Base-by-base conservation (phyloP, 2,113 vertebrate genomes). In the Alaudala cheleensis region DNA sequence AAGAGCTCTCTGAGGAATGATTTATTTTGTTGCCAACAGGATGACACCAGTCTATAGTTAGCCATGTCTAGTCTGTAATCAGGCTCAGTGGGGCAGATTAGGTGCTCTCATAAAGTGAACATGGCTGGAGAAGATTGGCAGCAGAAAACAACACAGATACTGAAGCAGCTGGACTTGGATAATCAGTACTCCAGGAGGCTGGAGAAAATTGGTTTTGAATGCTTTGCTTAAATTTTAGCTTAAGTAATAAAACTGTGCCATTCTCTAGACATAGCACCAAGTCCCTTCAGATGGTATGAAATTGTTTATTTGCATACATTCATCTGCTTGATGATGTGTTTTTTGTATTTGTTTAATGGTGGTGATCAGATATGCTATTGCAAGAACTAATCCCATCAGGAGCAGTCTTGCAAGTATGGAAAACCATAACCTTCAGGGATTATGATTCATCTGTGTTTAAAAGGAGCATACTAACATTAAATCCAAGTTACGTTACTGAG, bases 271-370 rank as follows among this genome's bases (percentile, higher is more conserved):
- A 7, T 34, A 42, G 57, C 26, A 54, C 11, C 7, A 39, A 77
- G 34, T 86, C 54, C 47, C 49, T 88, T 88, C 39, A 73, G 54
- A 78, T 66, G 2, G 16, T 33, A 73, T 45, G 37, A 72, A 77
- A 49, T 33, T 40, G 58, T 85, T 82, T 72, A 76, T 94, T 94
- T 90, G 58, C 33, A 18, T 86, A 53, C 37, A 39, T 39, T 86
- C 88, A 47, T 91, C 70, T 88, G 10, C 87, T 90, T 87, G 81
- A 76, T 91, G 24, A 74, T 31, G 50, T 81, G 56, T 1, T 4
- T 53, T 91, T 87, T 67, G 49, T 54, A 61, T 82, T 94, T 95
- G 85, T 71, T 72, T 80, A 88, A 73, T 90, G 64, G n/a, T 50
- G 21, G 47, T 83, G 64, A 92, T 83, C 50, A 57, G 71, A 47